phyloP scores from a whole-genome alignment of 2,113 vertebrate species.

The Struthidea cinerea region DNA sequence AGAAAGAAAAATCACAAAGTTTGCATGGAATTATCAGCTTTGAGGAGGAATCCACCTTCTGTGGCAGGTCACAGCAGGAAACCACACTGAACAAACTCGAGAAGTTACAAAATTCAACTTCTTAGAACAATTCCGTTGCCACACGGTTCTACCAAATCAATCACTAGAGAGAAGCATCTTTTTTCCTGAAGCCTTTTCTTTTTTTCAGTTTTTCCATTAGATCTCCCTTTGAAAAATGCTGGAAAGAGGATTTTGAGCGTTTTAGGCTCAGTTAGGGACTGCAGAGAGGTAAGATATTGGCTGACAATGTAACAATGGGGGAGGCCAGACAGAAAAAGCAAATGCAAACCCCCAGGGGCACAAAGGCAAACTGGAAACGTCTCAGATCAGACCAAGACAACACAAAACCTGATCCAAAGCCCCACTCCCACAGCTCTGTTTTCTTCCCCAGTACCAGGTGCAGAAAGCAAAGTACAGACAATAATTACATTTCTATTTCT shows the following conservation, averaged over 20 bases:
- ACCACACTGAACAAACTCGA: not conserved
- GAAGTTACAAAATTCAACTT: not conserved
- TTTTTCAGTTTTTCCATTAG: no score
- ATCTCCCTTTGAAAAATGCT: not conserved
- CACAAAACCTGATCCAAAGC: fast-evolving
- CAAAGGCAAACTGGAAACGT: not conserved
- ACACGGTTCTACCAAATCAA: not conserved
- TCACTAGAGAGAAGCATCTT: not conserved
- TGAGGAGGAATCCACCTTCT: not conserved
- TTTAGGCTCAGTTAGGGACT: not conserved
- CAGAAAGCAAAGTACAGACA: not conserved
- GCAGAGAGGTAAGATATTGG: not conserved
- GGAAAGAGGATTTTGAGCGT: not conserved
- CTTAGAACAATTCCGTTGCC: not conserved
- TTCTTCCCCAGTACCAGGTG: not conserved
- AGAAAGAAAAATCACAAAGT: not conserved
- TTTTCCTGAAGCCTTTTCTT: not conserved
- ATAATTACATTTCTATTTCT: not conserved
- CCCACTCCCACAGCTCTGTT: not conserved
- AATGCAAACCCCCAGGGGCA: not conserved
- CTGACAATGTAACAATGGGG: not conserved
- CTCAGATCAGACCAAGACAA: not conserved
- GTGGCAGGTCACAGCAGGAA: not conserved
- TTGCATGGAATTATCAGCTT: not conserved
- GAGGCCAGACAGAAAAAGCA: not conserved